Base-by-base conservation (phyloP, 2,797 vertebrate species). In the Amphiprion clarkii region DNA sequence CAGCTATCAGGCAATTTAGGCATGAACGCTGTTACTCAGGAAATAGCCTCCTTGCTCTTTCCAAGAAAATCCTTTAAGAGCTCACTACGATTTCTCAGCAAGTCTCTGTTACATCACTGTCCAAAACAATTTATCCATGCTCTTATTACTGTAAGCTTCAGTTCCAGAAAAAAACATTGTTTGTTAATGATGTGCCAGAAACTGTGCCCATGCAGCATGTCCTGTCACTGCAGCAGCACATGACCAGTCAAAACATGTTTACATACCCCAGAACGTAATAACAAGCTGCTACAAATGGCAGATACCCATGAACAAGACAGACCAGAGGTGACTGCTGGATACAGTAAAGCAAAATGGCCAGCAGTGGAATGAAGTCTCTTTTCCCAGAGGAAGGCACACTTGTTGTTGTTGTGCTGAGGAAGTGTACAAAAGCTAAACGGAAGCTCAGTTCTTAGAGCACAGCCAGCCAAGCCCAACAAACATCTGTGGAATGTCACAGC, bases 401-500 rank as follows among this genome's bases (percentile, higher is more conserved):
- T 42, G 67, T 54, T 85, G 63, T 77, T 85, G 60, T 77, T 85
- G 61, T 84, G 59, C 55, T 57, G 62, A 82, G 81, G 83, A 88
- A 80, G 74, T 69, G 67, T 56, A 74, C 72, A 13, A 31, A 39
- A 66, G 70, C 61, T 51, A 40, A 86, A 72, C 55, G 73, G 90
- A 89, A 89, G 81, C 83, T 42, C 25, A 2, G 39, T 72, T 87
- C 63, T 86, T 60, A 54, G 75, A 51, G 74, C 49, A 4, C 13
- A 14, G 56, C 70, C 21, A 36, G 76, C 84, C 83, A 57, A 89
- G 64, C 79, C 83, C 86, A 46, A 55, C 80, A 91, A 88, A 87
- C 83, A 90, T 91, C 78, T 84, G 64, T 76, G 89, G 88, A 93
- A 94, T 92, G 89, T 89, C 80, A 73, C 78, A 71, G 62, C 79